These are phyloP conservation scores for Ptilodon capucinus DNA, from an alignment of 2,888 invertebrate genomes.

Conservation along the genomic window DNA sequence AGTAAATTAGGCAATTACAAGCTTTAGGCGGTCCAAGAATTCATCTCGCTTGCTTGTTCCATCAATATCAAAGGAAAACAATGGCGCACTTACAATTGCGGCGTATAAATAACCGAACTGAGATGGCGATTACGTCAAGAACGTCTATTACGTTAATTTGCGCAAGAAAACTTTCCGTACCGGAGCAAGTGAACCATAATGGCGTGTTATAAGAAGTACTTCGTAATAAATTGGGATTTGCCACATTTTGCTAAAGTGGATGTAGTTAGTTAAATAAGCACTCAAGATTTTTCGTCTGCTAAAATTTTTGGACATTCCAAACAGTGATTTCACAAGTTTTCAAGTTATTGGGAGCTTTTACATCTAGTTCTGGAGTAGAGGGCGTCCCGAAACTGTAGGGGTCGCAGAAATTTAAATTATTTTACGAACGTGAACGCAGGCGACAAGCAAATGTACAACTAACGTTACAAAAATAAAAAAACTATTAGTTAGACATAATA, in stretches of 20 bases:
- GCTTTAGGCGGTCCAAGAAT: constrained; percentile 31
- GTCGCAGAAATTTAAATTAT: too few species aligned
- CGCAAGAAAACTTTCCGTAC: neutral
- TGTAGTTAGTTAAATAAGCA: neutral
- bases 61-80: constrained; percentile 22
- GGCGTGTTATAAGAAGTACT: neutral
- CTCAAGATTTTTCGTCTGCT: neutral
- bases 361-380: too few species aligned
- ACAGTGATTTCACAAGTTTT: too few species aligned
- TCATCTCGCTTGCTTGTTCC: constrained; percentile 25
- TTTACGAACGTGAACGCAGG: too few species aligned
- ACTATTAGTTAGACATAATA: too few species aligned
- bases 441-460: too few species aligned
- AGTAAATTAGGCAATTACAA: constrained; percentile 42
- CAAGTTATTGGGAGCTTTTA: too few species aligned
- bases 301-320: too few species aligned
- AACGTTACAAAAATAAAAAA: too few species aligned
- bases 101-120: neutral
- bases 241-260: neutral
- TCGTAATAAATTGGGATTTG: constrained; percentile 4
- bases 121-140: constrained; percentile 1
- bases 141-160: constrained; percentile 1
- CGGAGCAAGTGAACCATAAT: neutral
- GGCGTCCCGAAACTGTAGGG: too few species aligned
- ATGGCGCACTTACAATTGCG: constrained; percentile 5